phyloP scores from a whole-genome alignment of 1,140 invertebrate species.

The Halictus rubicundus region DNA sequence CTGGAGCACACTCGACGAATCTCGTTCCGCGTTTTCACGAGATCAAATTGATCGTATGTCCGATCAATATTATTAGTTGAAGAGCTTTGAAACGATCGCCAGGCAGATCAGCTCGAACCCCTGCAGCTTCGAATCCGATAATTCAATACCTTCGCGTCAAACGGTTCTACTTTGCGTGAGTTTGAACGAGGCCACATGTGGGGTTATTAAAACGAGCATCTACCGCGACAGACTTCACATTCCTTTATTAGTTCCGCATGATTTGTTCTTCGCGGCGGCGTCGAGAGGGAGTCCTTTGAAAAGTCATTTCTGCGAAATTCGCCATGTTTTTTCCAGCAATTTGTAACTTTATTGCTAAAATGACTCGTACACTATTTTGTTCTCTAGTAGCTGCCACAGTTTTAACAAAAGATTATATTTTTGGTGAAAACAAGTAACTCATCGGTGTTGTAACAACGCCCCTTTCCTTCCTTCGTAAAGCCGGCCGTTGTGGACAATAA shows the following conservation, averaged over 20 bases:
- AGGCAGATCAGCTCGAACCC: conserved; percentile 11
- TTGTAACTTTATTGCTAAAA: neutral
- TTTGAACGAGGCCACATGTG: neutral
- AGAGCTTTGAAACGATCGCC: conserved; percentile 15
- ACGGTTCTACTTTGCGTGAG: neutral
- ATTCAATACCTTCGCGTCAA: conserved; percentile 15
- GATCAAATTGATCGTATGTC: conserved; percentile 20
- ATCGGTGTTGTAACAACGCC: too few species aligned
- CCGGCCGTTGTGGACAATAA: too few species aligned
- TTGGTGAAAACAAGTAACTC: too few species aligned
- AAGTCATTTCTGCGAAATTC: neutral
- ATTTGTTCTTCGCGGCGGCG: neutral
- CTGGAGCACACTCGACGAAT: conserved; percentile 4
- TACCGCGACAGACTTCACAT: conserved; percentile 28
- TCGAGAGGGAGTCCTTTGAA: neutral
- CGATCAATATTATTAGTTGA: conserved; percentile 24
- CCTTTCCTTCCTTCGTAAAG: too few species aligned
- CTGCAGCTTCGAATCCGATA: conserved; percentile 21
- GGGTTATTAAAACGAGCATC: conserved; percentile 36
- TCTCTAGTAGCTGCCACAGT: too few species aligned
- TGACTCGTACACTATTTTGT: too few species aligned
- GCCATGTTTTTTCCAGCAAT: neutral
- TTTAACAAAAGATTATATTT: too few species aligned
- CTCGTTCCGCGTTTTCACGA: conserved; percentile 8
- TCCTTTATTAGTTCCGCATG: conserved; percentile 12